phyloP scores from a whole-genome alignment of 2,113 vertebrate genomes.

The Rhipidura dahli region DNA sequence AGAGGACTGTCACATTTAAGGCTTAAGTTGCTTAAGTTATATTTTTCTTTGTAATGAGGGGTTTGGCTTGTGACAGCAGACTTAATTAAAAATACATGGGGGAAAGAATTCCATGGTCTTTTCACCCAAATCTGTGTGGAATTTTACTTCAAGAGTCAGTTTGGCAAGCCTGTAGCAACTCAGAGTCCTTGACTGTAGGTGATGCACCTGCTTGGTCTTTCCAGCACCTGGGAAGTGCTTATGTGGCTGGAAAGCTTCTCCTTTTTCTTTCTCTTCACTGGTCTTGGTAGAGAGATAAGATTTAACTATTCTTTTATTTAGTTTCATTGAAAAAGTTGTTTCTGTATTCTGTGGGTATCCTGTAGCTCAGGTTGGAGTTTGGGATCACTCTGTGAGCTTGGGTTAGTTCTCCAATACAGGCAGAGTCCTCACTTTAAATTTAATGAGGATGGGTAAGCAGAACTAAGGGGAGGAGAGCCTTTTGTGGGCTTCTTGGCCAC shows the following conservation, averaged over 20 bases:
- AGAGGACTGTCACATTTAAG: background rate
- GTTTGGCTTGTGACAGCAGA: background rate
- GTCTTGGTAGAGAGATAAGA: background rate
- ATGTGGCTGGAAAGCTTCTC: background rate
- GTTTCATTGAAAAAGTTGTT: background rate
- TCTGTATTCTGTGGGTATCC: background rate
- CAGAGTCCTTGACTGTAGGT: background rate
- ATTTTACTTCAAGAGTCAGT: background rate
- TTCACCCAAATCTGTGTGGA: background rate
- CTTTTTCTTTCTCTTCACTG: background rate
- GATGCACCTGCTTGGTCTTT: background rate
- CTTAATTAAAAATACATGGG: background rate
- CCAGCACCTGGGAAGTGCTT: background rate
- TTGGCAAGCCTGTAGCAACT: background rate
- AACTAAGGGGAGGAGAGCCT: background rate
- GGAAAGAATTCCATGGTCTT: background rate
- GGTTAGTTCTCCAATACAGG: background rate
- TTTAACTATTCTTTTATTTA: background rate
- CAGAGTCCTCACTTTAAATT: background rate
- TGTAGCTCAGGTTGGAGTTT: background rate
- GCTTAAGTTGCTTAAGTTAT: background rate
- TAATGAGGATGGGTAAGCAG: background rate
- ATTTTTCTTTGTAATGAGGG: background rate
- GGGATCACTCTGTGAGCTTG: background rate
- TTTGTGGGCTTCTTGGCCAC: background rate